phyloP scores from a whole-genome alignment of 2,888 invertebrate species.

The Leptinotarsa peninsularis region DNA sequence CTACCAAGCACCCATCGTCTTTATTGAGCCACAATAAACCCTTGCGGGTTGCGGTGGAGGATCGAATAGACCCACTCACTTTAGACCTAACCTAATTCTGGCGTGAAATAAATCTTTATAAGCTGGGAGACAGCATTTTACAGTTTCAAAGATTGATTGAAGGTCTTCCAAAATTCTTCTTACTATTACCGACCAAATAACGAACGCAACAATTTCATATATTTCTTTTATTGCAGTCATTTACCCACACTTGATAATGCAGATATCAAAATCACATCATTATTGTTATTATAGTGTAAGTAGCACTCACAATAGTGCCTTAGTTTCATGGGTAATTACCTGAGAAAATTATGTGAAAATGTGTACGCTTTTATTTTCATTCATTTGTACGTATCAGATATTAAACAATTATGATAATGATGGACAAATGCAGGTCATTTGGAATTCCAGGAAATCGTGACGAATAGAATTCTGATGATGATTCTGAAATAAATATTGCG shows the following conservation, averaged over 20 bases:
- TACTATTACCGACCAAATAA: too few relatives aligned
- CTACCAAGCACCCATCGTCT: too few relatives aligned
- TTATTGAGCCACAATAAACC: too few relatives aligned
- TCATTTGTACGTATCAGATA: neutral
- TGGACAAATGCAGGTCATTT: neutral
- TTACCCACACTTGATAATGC: constrained; percentile 13
- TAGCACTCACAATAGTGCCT: neutral
- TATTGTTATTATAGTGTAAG: constrained; percentile 15
- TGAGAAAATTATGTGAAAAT: constrained; percentile 9
- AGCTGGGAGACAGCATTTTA: too few relatives aligned
- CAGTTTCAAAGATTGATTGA: too few relatives aligned
- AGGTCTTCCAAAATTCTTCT: too few relatives aligned
- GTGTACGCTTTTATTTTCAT: neutral
- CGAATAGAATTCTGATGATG: neutral
- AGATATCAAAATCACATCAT: constrained; percentile 11
- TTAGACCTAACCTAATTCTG: too few relatives aligned
- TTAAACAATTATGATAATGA: neutral
- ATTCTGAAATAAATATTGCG: neutral
- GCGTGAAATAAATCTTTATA: too few relatives aligned
- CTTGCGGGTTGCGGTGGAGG: too few relatives aligned
- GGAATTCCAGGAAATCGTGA: neutral
- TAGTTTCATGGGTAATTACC: constrained; percentile 12
- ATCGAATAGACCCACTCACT: too few relatives aligned
- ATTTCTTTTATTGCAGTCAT: neutral
- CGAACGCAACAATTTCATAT: too few relatives aligned